A percentile compares a stretch with the other conserved stretches of the same genome.
These are phyloP conservation scores for Sisor rabdophorus DNA, from an alignment of 2,113 vertebrate genomes.

Conservation along the genomic window DNA sequence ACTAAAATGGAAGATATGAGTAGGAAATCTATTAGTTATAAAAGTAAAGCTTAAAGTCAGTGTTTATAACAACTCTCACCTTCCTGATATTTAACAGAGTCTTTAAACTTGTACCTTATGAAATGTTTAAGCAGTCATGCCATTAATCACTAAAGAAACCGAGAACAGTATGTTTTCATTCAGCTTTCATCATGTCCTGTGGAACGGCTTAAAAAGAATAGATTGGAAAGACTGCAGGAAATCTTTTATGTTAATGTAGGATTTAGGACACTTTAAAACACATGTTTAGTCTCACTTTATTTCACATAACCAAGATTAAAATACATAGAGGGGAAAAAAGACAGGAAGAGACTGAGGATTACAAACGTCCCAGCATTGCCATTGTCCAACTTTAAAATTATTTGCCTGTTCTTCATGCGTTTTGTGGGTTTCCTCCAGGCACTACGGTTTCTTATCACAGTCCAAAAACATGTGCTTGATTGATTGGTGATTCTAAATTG, in stretches of 20 bases:
- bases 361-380: background rate
- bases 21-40: conserved; percentile 6
- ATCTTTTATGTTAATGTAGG: conserved; percentile 6
- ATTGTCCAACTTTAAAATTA: no score
- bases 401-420: no score
- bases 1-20: background rate
- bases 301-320: background rate
- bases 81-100: conserved; percentile 31
- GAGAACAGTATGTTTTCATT: conserved; percentile 29
- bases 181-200: conserved; percentile 21
- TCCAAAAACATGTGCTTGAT: no score
- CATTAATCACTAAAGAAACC: conserved; percentile 27
- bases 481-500: background rate
- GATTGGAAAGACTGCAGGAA: conserved; percentile 8
- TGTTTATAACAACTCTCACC: conserved; percentile 20
- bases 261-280: conserved; percentile 26
- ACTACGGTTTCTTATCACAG: no score
- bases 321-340: background rate
- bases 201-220: background rate
- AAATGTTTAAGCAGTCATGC: conserved; percentile 14
- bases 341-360: background rate
- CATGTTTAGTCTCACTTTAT: conserved; percentile 22
- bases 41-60: conserved; percentile 31
- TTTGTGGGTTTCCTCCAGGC: no score
- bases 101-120: conserved; percentile 5